phyloP scores from a whole-genome alignment of 1,140 invertebrate species.

The Amyelois transitella region DNA sequence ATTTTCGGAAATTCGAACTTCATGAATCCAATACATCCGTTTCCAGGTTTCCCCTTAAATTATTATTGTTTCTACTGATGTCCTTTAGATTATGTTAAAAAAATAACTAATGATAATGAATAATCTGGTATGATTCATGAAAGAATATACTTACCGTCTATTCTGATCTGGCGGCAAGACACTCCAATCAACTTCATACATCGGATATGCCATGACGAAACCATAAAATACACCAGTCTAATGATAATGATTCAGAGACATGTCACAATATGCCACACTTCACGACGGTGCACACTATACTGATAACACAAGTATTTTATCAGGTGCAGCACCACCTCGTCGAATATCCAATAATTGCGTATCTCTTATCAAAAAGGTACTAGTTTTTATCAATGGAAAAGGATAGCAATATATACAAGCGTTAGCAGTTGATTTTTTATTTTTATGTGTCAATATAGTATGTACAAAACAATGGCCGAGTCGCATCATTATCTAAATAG shows the following conservation, averaged over 20 bases:
- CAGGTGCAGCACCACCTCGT: conserved; percentile 64
- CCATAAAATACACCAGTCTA: conserved; percentile 31
- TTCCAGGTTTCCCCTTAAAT: conserved; percentile 6
- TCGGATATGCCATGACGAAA: conserved; percentile 63
- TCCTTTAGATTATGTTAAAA: too few relatives aligned
- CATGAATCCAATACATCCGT: conserved; percentile 12
- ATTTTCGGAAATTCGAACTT: conserved; percentile 7
- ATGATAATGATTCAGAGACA: conserved; percentile 45
- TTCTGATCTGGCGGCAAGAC: conserved; percentile 87
- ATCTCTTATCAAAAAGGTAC: conserved; percentile 70
- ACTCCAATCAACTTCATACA: conserved; percentile 86
- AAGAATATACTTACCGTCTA: conserved; percentile 78
- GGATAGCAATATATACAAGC: conserved; percentile 64
- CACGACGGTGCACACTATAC: conserved; percentile 55
- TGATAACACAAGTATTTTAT: conserved; percentile 71
- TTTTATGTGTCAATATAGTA: conserved; percentile 65
- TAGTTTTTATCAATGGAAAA: conserved; percentile 67
- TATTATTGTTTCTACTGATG: conserved; percentile 2
- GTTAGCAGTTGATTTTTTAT: conserved; percentile 49
- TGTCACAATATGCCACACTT: conserved; percentile 54
- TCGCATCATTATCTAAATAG: conserved; percentile 69
- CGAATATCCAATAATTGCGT: conserved; percentile 64
- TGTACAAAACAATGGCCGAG: conserved; percentile 64
- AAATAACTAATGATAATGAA: too few relatives aligned
- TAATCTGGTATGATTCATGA: neutral